Evolutionary conservation across 2,113 vertebrate species (phyloP).

Genomic region (Eulemur rufifrons): DNA sequence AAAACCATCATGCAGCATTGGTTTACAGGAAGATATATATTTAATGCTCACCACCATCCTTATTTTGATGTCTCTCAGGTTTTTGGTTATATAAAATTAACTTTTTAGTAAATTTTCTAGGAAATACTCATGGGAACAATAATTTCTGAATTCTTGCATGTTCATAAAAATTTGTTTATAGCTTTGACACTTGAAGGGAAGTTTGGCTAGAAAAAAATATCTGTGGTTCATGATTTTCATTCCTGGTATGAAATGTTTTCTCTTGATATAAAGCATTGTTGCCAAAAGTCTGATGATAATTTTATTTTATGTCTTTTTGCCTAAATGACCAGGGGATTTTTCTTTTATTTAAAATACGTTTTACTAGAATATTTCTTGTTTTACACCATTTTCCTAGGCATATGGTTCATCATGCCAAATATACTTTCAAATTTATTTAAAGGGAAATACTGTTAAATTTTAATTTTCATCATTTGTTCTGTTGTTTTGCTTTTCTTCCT

Average conservation of each 20-base stretch:
- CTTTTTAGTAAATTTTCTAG: neutral
- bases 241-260: neutral
- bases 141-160: neutral
- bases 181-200: neutral
- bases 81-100: neutral
- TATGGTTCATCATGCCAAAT: neutral
- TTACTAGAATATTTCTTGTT: neutral
- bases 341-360: neutral
- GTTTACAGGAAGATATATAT: neutral
- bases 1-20: neutral
- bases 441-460: neutral
- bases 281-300: neutral
- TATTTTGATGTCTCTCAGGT: neutral
- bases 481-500: neutral
- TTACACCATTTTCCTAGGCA: neutral
- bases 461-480: neutral
- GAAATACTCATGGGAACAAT: neutral
- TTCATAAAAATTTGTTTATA: neutral
- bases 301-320: neutral
- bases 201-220: neutral
- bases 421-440: neutral
- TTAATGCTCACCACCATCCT: neutral
- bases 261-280: neutral
- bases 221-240: neutral
- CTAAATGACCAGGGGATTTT: neutral